These are phyloP conservation scores for Arrhopalites spinosus DNA, from an alignment of 2,888 invertebrate genomes.

Conservation along the genomic window DNA sequence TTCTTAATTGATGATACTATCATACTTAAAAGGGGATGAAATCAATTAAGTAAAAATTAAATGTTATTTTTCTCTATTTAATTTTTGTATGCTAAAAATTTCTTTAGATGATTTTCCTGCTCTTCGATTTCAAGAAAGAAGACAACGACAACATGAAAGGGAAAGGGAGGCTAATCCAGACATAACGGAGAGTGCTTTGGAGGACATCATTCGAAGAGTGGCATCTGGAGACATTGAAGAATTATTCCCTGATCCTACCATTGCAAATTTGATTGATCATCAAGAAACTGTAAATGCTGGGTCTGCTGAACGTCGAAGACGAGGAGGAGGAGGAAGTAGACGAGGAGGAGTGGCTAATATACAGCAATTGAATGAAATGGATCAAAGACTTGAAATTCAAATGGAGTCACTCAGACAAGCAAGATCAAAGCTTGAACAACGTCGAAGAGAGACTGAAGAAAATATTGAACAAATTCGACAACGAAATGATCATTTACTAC, in stretches of 20 bases:
- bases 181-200: not conserved
- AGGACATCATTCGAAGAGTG: not conserved
- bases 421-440: not conserved
- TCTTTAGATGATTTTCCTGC: conserved; percentile 1
- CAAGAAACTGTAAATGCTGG: not conserved
- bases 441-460: not conserved
- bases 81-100: no score
- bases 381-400: not conserved
- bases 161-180: not conserved
- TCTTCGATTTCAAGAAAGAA: not conserved
- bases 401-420: not conserved
- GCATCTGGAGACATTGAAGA: conserved; percentile 7
- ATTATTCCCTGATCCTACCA: not conserved
- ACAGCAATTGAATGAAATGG: not conserved
- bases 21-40: no score
- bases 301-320: not conserved
- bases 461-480: not conserved
- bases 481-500: not conserved
- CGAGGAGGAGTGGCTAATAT: not conserved
- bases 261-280: not conserved
- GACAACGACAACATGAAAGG: not conserved
- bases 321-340: not conserved
- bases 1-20: no score
- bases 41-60: no score
- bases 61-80: no score